These are phyloP conservation scores for Plagodis pulveraria DNA, from an alignment of 2,888 invertebrate genomes.

Conservation along the genomic window DNA sequence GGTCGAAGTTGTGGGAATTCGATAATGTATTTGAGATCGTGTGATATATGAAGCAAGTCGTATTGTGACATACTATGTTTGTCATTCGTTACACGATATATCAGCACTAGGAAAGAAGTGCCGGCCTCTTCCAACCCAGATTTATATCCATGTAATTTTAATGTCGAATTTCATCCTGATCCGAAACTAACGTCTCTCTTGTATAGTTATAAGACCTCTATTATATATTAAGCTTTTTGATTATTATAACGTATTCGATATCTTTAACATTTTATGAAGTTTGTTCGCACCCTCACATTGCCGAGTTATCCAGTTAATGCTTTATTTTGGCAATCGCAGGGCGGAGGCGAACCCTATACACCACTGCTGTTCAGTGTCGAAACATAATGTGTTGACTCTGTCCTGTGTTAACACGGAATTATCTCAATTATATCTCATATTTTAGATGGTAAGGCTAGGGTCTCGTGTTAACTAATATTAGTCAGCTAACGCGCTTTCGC, in stretches of 20 bases:
- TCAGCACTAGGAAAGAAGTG: not conserved
- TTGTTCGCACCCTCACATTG: conserved; percentile 37
- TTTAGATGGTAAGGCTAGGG: conserved; percentile 72
- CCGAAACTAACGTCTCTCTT: conserved; percentile 38
- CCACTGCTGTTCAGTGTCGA: too few relatives aligned
- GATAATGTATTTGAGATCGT: not conserved
- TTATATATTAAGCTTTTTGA: conserved; percentile 40
- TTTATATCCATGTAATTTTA: conserved; percentile 14
- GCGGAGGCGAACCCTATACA: conserved; percentile 15
- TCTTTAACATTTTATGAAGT: conserved; percentile 34
- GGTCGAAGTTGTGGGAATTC: not conserved
- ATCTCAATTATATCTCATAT: conserved; percentile 65
- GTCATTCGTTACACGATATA: too few relatives aligned
- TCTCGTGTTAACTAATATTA: conserved; percentile 82
- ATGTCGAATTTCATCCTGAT: conserved; percentile 34
- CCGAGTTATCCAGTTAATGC: conserved; percentile 23
- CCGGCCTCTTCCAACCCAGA: conserved; percentile 16
- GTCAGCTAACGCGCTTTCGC: conserved; percentile 74
- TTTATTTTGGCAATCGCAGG: conserved; percentile 17
- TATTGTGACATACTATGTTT: too few relatives aligned
- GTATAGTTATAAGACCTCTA: conserved; percentile 39
- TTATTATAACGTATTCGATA: conserved; percentile 37
- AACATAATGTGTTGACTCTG: conserved; percentile 4
- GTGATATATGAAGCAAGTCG: too few relatives aligned
- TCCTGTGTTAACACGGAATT: conserved; percentile 19